phyloP scores from a whole-genome alignment of 2,113 vertebrate genomes.

The Struthio camelus region DNA sequence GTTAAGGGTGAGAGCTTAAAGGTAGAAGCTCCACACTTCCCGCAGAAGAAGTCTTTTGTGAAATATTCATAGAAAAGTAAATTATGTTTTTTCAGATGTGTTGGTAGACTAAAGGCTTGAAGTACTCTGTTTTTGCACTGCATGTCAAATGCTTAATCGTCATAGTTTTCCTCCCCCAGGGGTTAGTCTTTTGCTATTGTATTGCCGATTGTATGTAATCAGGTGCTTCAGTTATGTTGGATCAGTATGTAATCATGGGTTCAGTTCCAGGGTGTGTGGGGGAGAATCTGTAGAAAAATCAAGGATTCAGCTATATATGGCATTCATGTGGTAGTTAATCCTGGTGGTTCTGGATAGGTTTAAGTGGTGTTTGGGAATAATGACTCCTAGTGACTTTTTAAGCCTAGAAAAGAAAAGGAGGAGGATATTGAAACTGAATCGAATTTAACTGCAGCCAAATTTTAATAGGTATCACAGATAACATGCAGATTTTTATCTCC shows the following conservation, averaged over 20 bases:
- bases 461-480: not conserved
- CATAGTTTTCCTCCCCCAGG: not conserved
- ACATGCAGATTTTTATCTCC: not conserved
- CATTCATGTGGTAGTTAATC: not conserved
- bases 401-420: not conserved
- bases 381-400: not conserved
- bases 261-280: not conserved
- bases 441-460: not conserved
- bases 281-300: not conserved
- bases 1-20: not conserved
- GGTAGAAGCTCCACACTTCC: rapidly evolving
- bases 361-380: not conserved
- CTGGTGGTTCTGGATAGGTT: not conserved
- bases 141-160: not conserved
- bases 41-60: not conserved
- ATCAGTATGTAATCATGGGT: not conserved
- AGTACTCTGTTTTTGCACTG: not conserved
- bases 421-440: not conserved
- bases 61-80: not conserved
- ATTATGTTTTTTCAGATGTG: rapidly evolving
- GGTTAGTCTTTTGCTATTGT: not conserved
- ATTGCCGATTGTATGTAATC: not conserved
- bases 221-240: not conserved
- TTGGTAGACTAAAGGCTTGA: not conserved
- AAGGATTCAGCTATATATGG: rapidly evolving